Evolutionary conservation across 2,797 vertebrate genomes (phyloP).

Genomic region (Syndactyla subalaris): DNA sequence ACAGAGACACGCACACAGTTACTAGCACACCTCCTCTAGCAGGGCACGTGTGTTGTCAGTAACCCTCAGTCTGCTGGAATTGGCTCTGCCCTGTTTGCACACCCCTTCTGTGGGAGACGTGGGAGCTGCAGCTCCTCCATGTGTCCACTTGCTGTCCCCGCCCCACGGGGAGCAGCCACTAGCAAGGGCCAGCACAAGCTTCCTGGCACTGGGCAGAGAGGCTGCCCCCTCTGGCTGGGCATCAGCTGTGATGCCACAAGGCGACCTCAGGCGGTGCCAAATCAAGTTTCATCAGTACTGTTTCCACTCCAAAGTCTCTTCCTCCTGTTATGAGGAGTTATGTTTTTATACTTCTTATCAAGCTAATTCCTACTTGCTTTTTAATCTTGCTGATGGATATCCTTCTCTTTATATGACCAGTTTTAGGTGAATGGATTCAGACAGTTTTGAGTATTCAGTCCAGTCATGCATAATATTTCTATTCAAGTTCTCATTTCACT

Average conservation of each 20-base stretch:
- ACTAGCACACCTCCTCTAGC: not conserved
- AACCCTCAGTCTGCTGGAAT: no score
- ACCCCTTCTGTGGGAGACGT: not conserved
- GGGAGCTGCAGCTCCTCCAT: not conserved
- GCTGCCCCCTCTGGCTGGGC: not conserved
- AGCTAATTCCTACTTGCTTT: not conserved
- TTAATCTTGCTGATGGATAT: not conserved
- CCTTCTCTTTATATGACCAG: not conserved
- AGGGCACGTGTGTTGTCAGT: rapidly evolving
- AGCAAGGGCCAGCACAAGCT: not conserved
- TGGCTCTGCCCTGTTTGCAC: not conserved
- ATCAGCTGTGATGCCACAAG: no score
- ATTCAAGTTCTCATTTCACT: not conserved
- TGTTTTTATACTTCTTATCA: not conserved
- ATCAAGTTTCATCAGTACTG: not conserved
- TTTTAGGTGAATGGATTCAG: not conserved
- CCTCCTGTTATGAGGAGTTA: not conserved
- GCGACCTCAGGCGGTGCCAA: not conserved
- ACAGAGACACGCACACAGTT: rapidly evolving
- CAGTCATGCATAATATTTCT: not conserved
- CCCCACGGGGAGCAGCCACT: rapidly evolving
- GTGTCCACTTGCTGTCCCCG: not conserved
- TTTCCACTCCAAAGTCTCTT: not conserved
- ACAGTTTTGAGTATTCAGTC: not conserved
- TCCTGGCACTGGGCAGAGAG: rapidly evolving